Percentiles rank a stretch among this genome's conserved stretches.
These are phyloP conservation scores for Malacosoma neustria DNA, from an alignment of 2,888 invertebrate species.

Conservation along the genomic window DNA sequence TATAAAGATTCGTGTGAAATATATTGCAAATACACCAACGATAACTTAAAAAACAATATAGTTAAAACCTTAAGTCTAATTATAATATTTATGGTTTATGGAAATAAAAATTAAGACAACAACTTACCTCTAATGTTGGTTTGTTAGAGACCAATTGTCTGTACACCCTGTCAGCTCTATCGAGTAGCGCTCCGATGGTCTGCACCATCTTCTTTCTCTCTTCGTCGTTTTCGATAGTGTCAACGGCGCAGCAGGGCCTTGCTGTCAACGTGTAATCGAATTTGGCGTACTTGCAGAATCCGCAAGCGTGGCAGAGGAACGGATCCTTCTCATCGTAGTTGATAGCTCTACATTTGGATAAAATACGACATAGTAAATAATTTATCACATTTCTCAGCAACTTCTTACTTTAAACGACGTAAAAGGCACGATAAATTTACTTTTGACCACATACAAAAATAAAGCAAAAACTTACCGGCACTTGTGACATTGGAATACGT, in stretches of 20 bases:
- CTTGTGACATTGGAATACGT: conserved; percentile 99
- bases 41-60: too few relatives aligned
- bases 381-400: too few relatives aligned
- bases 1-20: too few relatives aligned
- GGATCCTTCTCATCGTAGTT: conserved; percentile 99
- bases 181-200: conserved; percentile 91
- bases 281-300: conserved; percentile 99
- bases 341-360: conserved; percentile 95
- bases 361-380: too few relatives aligned
- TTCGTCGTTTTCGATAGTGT: conserved; percentile 97
- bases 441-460: too few relatives aligned
- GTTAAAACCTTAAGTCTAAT: too few relatives aligned
- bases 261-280: conserved; percentile 96
- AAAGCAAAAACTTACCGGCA: conserved; percentile 87
- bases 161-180: conserved; percentile 96
- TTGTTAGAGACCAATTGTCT: conserved; percentile 92
- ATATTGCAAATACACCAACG: too few relatives aligned
- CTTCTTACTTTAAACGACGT: too few relatives aligned
- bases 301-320: conserved; percentile 98
- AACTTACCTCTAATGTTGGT: conserved; percentile 86
- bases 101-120: too few relatives aligned
- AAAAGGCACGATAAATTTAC: too few relatives aligned
- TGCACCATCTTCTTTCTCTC: conserved; percentile 96
- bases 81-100: too few relatives aligned
- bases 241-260: conserved; percentile 95